Evolutionary conservation across 2,888 invertebrate genomes (phyloP).

Genomic region (Thalpophila matura): DNA sequence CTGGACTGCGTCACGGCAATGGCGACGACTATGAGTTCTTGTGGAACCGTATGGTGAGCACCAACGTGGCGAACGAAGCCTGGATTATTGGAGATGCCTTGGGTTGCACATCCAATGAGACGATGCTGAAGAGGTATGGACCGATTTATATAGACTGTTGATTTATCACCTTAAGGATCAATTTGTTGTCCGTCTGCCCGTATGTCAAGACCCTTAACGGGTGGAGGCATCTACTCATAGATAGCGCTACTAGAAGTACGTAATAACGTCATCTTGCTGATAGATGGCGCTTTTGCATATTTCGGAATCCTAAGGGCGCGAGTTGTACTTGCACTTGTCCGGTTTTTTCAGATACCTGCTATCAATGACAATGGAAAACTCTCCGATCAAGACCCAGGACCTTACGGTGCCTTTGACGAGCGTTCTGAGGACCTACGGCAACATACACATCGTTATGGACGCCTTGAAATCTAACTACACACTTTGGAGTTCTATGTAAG

Average conservation of each 20-base stretch:
- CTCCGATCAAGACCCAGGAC: conserved; percentile 84
- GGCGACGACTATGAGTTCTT: conserved; percentile 92
- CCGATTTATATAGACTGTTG: too few species aligned
- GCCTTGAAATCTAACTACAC: conserved; percentile 83
- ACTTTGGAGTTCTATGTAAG: conserved; percentile 81
- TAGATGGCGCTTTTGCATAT: too few species aligned
- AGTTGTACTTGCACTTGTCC: too few species aligned
- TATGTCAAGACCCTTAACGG: too few species aligned
- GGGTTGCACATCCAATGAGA: conserved; percentile 90
- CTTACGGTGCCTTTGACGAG: conserved; percentile 82
- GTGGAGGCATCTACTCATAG: too few species aligned
- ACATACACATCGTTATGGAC: conserved; percentile 89
- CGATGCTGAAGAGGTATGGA: conserved; percentile 88
- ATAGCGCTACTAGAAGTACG: too few species aligned
- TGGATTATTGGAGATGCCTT: conserved; percentile 90
- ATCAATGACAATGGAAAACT: conserved; percentile 77
- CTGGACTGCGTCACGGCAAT: conserved; percentile 90
- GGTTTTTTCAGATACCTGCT: conserved; percentile 76
- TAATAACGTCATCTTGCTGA: too few species aligned
- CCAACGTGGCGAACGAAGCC: conserved; percentile 92
- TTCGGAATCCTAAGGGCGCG: too few species aligned
- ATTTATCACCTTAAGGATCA: too few species aligned
- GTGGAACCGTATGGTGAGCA: conserved; percentile 90
- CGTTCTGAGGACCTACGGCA: conserved; percentile 88
- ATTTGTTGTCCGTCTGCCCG: too few species aligned